phyloP scores from a whole-genome alignment of 1,140 invertebrate species.

The Littorina saxatilis region DNA sequence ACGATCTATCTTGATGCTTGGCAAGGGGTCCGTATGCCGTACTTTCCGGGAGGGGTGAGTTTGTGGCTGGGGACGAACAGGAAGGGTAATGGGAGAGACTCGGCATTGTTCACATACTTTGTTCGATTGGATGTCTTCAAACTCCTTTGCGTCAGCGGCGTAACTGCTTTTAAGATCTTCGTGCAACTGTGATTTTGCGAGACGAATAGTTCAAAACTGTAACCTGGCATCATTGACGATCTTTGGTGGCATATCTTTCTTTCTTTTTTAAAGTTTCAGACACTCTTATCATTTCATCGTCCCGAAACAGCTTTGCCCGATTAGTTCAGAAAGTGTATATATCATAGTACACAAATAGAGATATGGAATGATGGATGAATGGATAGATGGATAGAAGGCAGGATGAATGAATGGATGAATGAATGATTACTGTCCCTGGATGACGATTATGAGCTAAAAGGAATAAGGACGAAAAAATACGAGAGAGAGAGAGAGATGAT shows the following conservation, averaged over 20 bases:
- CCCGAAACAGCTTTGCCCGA: background rate
- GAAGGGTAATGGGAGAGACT: background rate
- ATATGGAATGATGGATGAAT: background rate
- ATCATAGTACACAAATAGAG: background rate
- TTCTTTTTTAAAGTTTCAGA: background rate
- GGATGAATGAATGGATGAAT: background rate
- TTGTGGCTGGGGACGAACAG: background rate
- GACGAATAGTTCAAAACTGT: background rate
- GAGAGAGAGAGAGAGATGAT: background rate
- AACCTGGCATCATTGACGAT: background rate
- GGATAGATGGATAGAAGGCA: background rate
- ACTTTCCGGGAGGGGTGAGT: background rate
- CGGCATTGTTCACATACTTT: too few species aligned
- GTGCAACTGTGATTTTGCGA: background rate
- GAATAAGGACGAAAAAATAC: background rate
- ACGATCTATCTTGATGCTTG: slow-evolving; percentile 12
- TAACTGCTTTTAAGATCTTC: too few species aligned
- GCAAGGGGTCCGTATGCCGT: background rate
- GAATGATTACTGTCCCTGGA: background rate
- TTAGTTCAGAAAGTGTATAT: background rate
- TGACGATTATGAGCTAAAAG: background rate
- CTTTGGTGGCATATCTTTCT: background rate
- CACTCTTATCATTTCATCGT: background rate
- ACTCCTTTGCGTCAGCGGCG: too few species aligned
- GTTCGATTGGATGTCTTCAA: background rate